Conservation (phyloP, 37 sponge, comb jelly and placozoan species). For the Chondrosia reniformis region DNA sequence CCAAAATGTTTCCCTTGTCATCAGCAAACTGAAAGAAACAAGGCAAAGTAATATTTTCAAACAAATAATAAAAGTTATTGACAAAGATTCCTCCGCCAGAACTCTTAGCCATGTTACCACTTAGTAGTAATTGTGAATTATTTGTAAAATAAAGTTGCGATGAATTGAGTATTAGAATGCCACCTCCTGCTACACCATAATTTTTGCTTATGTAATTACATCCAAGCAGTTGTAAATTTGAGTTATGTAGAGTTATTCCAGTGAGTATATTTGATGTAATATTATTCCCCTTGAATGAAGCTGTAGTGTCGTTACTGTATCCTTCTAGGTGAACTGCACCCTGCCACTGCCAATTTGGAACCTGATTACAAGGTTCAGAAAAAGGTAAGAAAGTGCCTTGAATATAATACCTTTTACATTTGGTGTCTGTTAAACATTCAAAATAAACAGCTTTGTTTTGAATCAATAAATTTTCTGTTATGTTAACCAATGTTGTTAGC, state of each 20-base stretch:
- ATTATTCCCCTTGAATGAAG: not conserved
- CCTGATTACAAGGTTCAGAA: no score
- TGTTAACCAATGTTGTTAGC: not conserved
- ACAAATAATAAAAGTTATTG: not conserved
- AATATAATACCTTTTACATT: no score
- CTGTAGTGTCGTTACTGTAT: not conserved
- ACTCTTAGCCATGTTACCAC: not conserved
- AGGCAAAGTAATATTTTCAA: no score
- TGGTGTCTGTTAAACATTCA: no score
- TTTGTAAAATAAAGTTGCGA: not conserved
- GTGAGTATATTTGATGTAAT: not conserved
- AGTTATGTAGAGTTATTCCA: not conserved
- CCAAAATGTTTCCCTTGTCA: not conserved
- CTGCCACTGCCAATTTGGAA: no score
- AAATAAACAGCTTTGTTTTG: no score
- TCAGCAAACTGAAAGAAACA: slow-evolving; percentile 7
- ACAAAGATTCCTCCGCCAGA: slow-evolving; percentile 11
- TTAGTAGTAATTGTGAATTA: not conserved
- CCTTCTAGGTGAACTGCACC: not conserved
- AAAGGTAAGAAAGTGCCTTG: no score
- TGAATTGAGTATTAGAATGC: not conserved
- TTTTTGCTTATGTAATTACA: not conserved
- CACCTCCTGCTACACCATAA: not conserved
- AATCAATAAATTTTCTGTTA: not conserved
- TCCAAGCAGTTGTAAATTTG: not conserved